A percentile compares a stretch with the other conserved stretches of the same genome.
Evolutionary conservation across 2,797 vertebrate species (phyloP).

Genomic region (Coendou prehensilis): DNA sequence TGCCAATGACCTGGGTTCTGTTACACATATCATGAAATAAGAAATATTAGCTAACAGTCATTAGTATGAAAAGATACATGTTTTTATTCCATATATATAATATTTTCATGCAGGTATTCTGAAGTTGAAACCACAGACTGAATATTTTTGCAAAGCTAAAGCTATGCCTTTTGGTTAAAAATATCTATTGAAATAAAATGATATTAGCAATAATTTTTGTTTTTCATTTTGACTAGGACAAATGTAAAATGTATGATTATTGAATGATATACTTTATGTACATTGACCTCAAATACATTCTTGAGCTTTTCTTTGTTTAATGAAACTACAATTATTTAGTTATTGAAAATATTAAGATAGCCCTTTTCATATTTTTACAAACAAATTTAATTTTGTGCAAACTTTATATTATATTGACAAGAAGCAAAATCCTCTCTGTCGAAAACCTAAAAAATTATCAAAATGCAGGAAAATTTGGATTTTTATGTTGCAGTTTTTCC

Average conservation of each 20-base stretch:
- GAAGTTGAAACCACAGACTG: background rate
- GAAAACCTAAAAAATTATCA: background rate
- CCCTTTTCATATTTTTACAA: background rate
- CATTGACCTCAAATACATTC: background rate
- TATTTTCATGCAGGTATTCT: background rate
- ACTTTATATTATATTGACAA: background rate
- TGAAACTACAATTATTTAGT: background rate
- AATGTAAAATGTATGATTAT: background rate
- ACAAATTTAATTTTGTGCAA: constrained; percentile 26
- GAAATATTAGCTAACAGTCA: background rate
- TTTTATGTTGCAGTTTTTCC: constrained; percentile 1
- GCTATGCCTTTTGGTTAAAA: background rate
- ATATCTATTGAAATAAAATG: background rate
- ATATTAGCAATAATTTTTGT: background rate
- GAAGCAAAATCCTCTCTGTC: background rate
- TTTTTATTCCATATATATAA: background rate
- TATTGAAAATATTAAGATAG: background rate
- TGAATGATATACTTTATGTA: background rate
- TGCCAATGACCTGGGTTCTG: background rate
- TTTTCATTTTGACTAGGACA: background rate
- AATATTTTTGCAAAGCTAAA: constrained; percentile 35
- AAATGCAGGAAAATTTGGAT: background rate
- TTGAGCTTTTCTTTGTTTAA: background rate
- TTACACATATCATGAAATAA: background rate
- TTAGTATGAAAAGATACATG: background rate